Evolutionary conservation across 2,797 vertebrate species (phyloP).

Genomic region (Furcifer pardalis): DNA sequence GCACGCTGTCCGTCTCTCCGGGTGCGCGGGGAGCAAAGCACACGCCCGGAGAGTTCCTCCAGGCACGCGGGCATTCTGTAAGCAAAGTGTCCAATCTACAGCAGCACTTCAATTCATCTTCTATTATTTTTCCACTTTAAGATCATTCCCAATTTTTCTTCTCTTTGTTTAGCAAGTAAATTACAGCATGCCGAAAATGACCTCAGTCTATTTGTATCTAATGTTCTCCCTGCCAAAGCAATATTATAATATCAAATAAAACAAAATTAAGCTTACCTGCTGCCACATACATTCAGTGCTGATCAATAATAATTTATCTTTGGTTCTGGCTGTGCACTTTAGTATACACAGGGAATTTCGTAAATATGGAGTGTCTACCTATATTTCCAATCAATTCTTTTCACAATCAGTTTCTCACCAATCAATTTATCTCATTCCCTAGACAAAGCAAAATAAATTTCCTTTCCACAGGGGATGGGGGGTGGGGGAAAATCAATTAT

Average conservation of each 20-base stretch:
- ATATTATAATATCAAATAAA: background rate
- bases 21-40: too few species aligned
- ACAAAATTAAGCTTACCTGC: background rate
- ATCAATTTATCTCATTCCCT: background rate
- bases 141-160: too few species aligned
- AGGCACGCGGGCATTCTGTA: too few species aligned
- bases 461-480: too few species aligned
- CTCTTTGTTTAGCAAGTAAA: background rate
- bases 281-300: background rate
- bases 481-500: background rate
- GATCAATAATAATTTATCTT: conserved; percentile 5
- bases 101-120: background rate
- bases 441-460: background rate
- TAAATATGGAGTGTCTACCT: background rate
- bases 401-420: background rate
- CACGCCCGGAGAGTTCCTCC: too few species aligned
- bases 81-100: background rate
- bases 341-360: background rate
- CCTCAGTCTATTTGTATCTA: background rate
- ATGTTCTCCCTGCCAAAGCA: background rate
- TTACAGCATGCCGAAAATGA: background rate
- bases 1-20: too few species aligned
- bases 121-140: background rate
- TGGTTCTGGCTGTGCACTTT: background rate
- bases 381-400: background rate